A percentile compares a stretch with the other conserved stretches of the same genome.
These are phyloP conservation scores for Plagodis dolabraria DNA, from an alignment of 2,888 invertebrate species.

Conservation along the genomic window DNA sequence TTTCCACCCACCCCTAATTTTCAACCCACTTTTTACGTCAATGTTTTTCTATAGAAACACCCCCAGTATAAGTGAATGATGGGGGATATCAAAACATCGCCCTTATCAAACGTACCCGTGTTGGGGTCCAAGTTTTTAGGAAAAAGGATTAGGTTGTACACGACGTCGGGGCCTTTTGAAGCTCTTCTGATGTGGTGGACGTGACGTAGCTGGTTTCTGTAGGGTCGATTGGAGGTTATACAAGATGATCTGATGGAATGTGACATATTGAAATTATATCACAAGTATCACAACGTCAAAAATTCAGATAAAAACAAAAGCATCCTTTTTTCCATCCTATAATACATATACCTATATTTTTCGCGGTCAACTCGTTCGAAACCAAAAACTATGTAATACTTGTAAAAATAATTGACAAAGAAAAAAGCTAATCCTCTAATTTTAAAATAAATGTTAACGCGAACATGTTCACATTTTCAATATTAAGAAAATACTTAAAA, in stretches of 20 bases:
- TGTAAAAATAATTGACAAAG: too few relatives aligned
- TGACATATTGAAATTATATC: neutral
- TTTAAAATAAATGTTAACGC: too few relatives aligned
- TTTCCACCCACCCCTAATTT: constrained; percentile 65
- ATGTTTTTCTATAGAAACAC: constrained; percentile 82
- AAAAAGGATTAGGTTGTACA: constrained; percentile 72
- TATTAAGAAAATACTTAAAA: too few relatives aligned
- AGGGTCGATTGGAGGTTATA: neutral
- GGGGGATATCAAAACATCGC: constrained; percentile 82
- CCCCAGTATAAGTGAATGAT: constrained; percentile 73
- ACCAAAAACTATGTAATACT: too few relatives aligned
- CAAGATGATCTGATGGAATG: neutral
- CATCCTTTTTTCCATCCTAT: too few relatives aligned
- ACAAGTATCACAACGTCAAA: too few relatives aligned
- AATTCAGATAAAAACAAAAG: too few relatives aligned
- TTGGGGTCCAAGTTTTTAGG: constrained; percentile 71
- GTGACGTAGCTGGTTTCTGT: constrained; percentile 41
- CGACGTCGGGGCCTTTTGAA: constrained; percentile 58
- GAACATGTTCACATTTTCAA: too few relatives aligned
- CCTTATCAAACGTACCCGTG: constrained; percentile 67
- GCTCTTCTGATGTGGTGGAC: constrained; percentile 48
- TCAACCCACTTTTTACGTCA: constrained; percentile 83
- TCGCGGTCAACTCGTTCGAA: too few relatives aligned
- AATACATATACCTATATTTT: too few relatives aligned
- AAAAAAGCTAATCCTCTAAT: too few relatives aligned